These are phyloP conservation scores for Lanius collurio DNA, from an alignment of 2,113 vertebrate genomes.

Conservation along the genomic window DNA sequence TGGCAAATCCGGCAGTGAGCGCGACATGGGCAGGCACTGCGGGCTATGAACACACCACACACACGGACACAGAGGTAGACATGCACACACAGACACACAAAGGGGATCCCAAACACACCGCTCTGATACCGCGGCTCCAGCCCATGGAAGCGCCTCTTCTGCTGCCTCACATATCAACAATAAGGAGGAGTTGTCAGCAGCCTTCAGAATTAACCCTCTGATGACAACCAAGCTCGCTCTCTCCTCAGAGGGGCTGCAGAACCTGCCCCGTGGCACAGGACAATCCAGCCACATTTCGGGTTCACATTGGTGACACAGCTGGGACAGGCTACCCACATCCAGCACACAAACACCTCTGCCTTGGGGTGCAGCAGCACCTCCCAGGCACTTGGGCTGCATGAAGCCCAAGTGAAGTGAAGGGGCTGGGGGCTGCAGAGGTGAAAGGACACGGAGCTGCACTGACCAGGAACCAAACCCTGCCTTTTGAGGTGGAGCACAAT, in stretches of 20 bases:
- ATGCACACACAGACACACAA: background rate
- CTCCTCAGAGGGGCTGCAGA: background rate
- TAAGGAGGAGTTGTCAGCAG: background rate
- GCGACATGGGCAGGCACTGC: fast-evolving
- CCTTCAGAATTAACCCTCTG: background rate
- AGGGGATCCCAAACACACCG: background rate
- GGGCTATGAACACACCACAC: too few species aligned
- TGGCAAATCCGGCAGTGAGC: background rate
- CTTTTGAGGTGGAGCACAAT: background rate
- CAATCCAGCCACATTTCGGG: fast-evolving
- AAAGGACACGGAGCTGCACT: background rate
- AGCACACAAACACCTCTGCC: background rate
- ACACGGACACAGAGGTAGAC: too few species aligned
- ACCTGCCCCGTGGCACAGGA: fast-evolving
- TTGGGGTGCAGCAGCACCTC: background rate
- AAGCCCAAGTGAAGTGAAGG: background rate
- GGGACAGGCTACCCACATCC: background rate
- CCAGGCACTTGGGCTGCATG: background rate
- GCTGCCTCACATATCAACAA: too few species aligned
- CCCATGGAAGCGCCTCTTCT: fast-evolving
- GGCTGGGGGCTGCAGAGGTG: background rate
- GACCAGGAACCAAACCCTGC: background rate
- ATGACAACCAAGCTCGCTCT: background rate
- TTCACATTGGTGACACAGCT: background rate
- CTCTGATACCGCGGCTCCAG: fast-evolving